Evolutionary conservation across 2,888 invertebrate species (phyloP), one percentile per base, ranked within the genome.

Genomic region (Eupithecia pulchellata): DNA sequence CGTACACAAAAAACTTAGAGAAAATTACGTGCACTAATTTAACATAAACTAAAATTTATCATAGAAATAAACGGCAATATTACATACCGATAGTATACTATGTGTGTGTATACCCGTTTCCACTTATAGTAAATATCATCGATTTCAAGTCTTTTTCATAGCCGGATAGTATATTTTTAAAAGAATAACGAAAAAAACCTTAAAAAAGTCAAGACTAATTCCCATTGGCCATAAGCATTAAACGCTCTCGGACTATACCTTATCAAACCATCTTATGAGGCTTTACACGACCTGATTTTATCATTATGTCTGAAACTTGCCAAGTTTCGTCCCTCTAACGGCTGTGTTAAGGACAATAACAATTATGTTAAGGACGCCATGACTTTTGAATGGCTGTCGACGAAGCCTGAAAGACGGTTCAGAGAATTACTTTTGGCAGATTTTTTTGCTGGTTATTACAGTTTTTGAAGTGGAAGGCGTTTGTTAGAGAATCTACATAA

Each of bases 321-420:
- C 27, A 63, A 64, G 65, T 68, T 57, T 63, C 36, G 36, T 69
- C 63, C 39, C 58, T 47, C 13, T 64, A 69, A 68, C 47, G 68
- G 63, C 8, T 58, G 69, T 69, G 66, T 63, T 66, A 72, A 68
- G 64, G 34, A 47, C 62, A 58, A 69, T 72, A 64, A 72, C 68
- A 69, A 69, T 72, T 72, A 69, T 58, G 66, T 52, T 69, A 68
- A 66, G 36, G 32, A 55, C 58, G 63, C 27, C 69, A 71, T 66
- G 63, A 65, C 66, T 39, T 47, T 69, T 68, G 61, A 71, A 75
- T 71, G 74, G 68, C 32, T 79, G 75, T 77, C 77, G 74, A 77
- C 73, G 20, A 60, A 32, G 73, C 20, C 47, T n/a, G 64, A 36
- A 52, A 52, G n/a, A 39, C 34, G 42, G 39, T 34, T 55, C 27